Base-by-base conservation (phyloP, 2,888 invertebrate species). In the Cepaea hortensis region DNA sequence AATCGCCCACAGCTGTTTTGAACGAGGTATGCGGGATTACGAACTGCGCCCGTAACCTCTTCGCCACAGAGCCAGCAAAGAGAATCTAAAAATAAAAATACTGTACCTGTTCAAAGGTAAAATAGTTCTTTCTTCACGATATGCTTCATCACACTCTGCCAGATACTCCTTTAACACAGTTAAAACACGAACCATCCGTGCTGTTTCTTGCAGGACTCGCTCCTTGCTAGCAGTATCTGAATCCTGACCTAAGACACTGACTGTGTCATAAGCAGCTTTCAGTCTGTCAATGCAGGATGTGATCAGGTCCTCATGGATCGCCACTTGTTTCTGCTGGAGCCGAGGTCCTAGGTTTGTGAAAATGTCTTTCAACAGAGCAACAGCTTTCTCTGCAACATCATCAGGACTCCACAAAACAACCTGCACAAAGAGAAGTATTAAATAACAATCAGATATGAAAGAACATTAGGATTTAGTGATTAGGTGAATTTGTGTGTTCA, bases 151-250 rank as follows among this genome's bases (percentile, higher is more conserved):
- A 95, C 98, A 98, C 95, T 98, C 98, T 92, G 97, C 97, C 89
- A 99, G 96, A 94, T 99, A 99, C 95, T 98, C 98, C 94, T 97
- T 97, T 93, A 99, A 96, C 93, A 98, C 98, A 95, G 97, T 97
- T 95, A 99, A 96, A 85, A 99, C 97, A 90, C 98, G 96, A 55
- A 94, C 93, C 97, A 98, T 98, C 95, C 97, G 96, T 88, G 96
- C 96, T 9, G 97, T 96, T 94, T 97, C 97, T 87, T 96, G 91
- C 95, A 92, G 92, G 94, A 96, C 95, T 89, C 96, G 95, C 89
- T 94, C 95, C 65, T 93, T 95, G 82, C 94, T 95, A 87, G 95
- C 95, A 90, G 95, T 95, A 87, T 96, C 96, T 18, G 85, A 76
- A 87, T 91, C 88, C 84, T 91, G 91, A 88, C 92, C 92, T 84